phyloP scores from a whole-genome alignment of 2,888 invertebrate species.

The Neocrepidodera transversa region DNA sequence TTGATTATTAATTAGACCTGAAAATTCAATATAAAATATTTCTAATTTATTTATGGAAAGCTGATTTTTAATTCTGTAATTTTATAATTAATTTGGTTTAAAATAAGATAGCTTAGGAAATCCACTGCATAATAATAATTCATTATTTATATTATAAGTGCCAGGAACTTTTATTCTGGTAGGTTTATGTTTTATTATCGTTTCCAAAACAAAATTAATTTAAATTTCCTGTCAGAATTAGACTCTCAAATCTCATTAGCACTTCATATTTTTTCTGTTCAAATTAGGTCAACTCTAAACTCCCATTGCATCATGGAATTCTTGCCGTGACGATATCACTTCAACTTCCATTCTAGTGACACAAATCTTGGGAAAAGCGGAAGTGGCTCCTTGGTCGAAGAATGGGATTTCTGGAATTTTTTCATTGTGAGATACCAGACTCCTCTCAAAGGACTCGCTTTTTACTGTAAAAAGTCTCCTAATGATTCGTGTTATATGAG shows the following conservation, averaged over 20 bases:
- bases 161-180: too few species aligned
- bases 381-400: conserved; percentile 16
- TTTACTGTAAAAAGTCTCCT: conserved; percentile 18
- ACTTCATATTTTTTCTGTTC: conserved; percentile 18
- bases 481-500: conserved; percentile 24
- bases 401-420: conserved; percentile 19
- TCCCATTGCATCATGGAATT: neutral
- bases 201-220: too few species aligned
- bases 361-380: conserved; percentile 11
- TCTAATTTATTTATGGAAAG: too few species aligned
- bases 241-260: conserved; percentile 21
- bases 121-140: too few species aligned
- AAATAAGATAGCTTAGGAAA: too few species aligned
- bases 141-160: too few species aligned
- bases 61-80: too few species aligned
- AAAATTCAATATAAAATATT: too few species aligned
- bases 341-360: conserved; percentile 13
- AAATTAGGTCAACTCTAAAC: conserved; percentile 23
- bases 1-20: too few species aligned
- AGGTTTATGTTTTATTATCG: too few species aligned
- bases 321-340: conserved; percentile 19
- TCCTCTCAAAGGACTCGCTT: conserved; percentile 5
- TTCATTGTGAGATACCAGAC: conserved; percentile 15
- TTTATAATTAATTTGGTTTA: too few species aligned
- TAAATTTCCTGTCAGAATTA: too few species aligned